Conservation (phyloP, 2,797 vertebrate species). For the Danio aesculapii region DNA sequence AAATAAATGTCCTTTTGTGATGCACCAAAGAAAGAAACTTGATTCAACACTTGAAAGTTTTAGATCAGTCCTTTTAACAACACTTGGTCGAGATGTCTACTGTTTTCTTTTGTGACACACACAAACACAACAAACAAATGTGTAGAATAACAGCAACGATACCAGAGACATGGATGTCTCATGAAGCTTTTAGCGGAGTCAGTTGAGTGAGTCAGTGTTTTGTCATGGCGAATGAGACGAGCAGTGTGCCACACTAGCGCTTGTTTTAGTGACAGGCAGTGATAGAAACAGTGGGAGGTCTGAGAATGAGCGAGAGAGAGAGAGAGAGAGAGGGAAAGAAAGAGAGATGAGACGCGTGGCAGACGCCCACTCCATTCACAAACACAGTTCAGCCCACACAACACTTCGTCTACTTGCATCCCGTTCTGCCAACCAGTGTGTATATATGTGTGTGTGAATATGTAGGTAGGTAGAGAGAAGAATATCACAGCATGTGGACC, state of each 20-base stretch:
- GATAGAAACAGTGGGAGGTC: constrained; percentile 37
- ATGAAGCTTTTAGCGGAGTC: constrained; percentile 43
- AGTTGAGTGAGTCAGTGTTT: constrained; percentile 44
- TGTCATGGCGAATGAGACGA: constrained; percentile 26
- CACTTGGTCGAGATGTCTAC: neutral
- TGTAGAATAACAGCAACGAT: constrained; percentile 33
- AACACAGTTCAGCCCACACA: constrained; percentile 57
- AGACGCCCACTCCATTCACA: constrained; percentile 63
- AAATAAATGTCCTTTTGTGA: too few species aligned
- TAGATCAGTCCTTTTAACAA: neutral
- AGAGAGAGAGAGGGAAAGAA: constrained; percentile 10
- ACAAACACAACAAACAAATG: constrained; percentile 19
- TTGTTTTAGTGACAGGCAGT: constrained; percentile 42
- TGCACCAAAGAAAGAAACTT: too few species aligned
- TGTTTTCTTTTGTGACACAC: constrained; percentile 13
- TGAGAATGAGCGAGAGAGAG: constrained; percentile 8
- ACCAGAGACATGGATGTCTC: constrained; percentile 27
- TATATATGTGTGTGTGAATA: constrained; percentile 31
- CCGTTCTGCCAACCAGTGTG: constrained; percentile 48
- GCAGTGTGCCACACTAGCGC: constrained; percentile 19
- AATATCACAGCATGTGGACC: constrained; percentile 27
- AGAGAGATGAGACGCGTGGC: constrained; percentile 38
- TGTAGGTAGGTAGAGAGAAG: constrained; percentile 39
- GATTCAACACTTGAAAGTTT: too few species aligned
- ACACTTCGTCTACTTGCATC: constrained; percentile 56